These are phyloP conservation scores for Volucella inflata DNA, from an alignment of 2,888 invertebrate genomes.

Conservation along the genomic window DNA sequence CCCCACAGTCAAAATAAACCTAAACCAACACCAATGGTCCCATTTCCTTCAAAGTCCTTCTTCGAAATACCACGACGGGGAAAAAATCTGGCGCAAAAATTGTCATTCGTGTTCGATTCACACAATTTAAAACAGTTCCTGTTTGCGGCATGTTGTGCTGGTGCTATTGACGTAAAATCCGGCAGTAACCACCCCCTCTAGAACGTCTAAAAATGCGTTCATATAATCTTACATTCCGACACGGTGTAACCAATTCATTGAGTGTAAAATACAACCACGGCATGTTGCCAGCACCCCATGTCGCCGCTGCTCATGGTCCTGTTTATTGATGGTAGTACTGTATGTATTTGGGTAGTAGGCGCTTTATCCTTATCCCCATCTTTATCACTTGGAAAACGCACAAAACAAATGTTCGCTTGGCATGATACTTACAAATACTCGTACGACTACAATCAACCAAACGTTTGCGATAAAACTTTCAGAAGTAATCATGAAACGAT, in stretches of 20 bases:
- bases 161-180: constrained; percentile 43
- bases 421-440: constrained; percentile 58
- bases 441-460: constrained; percentile 13
- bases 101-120: constrained; percentile 30
- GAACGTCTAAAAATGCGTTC: constrained; percentile 41
- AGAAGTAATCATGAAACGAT: constrained; percentile 66
- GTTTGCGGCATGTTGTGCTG: constrained; percentile 18
- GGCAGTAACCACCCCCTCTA: neutral
- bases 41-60: too few relatives aligned
- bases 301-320: neutral
- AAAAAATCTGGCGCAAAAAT: neutral
- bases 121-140: constrained; percentile 27
- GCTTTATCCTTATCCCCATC: constrained; percentile 54
- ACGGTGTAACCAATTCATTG: constrained; percentile 61
- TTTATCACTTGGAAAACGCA: constrained; percentile 66
- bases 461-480: constrained; percentile 64
- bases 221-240: constrained; percentile 60
- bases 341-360: constrained; percentile 1
- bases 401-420: constrained; percentile 73
- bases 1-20: too few relatives aligned
- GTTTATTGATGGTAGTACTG: too few relatives aligned
- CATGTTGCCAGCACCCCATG: constrained; percentile 13
- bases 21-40: too few relatives aligned
- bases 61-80: too few relatives aligned
- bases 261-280: constrained; percentile 65